Conservation (phyloP, 2,797 vertebrate genomes). For the Gallirallus australis region DNA sequence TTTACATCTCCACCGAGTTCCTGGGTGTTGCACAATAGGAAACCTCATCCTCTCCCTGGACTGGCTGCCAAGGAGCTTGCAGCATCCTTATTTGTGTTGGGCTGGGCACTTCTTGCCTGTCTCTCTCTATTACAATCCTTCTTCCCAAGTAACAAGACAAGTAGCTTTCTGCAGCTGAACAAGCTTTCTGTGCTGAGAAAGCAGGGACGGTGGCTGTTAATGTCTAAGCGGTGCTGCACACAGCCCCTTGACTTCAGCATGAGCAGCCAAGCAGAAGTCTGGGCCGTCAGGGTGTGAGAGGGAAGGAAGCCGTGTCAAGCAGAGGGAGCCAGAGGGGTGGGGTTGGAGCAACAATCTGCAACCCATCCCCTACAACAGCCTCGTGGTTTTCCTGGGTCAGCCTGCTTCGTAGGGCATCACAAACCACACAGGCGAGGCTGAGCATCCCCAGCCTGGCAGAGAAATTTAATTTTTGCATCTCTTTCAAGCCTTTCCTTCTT, state of each 20-base stretch:
- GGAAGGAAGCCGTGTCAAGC: neutral
- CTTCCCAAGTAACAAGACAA: neutral
- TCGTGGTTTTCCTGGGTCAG: neutral
- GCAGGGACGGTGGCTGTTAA: neutral
- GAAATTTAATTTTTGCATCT: neutral
- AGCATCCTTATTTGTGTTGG: neutral
- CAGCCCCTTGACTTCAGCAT: neutral
- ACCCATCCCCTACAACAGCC: neutral
- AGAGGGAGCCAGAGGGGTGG: neutral
- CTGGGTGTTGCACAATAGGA: neutral
- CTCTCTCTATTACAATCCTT: neutral
- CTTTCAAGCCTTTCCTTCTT: neutral
- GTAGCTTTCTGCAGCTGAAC: constrained; percentile 25
- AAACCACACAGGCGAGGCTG: neutral
- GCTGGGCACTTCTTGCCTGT: constrained; percentile 1
- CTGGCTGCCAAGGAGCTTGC: neutral
- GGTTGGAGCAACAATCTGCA: neutral
- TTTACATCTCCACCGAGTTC: neutral
- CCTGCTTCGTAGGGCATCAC: neutral
- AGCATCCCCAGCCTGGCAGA: neutral
- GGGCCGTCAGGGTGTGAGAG: neutral
- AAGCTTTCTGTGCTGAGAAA: neutral
- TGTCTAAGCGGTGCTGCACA: neutral
- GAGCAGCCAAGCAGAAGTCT: neutral
- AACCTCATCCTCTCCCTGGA: neutral